Conservation (phyloP, 2,113 vertebrate species). For the Phyllopteryx taeniolatus region DNA sequence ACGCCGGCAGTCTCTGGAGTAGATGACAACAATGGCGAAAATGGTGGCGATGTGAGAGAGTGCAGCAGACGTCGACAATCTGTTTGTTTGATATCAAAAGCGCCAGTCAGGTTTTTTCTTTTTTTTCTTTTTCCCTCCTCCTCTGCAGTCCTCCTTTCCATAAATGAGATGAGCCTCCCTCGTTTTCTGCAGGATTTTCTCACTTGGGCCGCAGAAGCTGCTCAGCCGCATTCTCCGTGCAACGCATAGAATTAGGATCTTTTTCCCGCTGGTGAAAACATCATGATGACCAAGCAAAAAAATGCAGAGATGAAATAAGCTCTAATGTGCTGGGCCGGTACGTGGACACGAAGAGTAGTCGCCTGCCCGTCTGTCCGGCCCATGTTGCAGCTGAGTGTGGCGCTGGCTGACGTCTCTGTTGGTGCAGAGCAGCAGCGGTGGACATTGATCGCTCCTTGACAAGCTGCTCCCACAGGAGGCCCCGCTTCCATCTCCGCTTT, state of each 20-base stretch:
- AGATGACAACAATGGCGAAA: slow-evolving; percentile 49
- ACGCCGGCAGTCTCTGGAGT: slow-evolving; percentile 42
- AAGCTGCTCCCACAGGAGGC: slow-evolving; percentile 19
- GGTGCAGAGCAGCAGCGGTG: slow-evolving; percentile 31
- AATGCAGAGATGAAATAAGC: slow-evolving; percentile 11
- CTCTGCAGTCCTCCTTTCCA: not conserved
- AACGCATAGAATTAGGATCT: not conserved
- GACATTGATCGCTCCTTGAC: slow-evolving; percentile 49
- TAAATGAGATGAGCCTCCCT: slow-evolving; percentile 9
- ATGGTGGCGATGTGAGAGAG: slow-evolving; percentile 16
- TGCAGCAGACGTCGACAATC: not conserved
- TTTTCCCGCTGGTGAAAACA: not conserved
- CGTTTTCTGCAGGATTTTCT: slow-evolving; percentile 20
- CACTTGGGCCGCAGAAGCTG: slow-evolving; percentile 10
- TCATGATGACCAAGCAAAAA: not conserved
- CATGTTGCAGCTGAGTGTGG: not conserved
- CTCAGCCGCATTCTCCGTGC: not conserved
- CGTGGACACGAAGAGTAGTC: not conserved
- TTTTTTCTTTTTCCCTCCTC: not conserved
- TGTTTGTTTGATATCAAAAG: not conserved
- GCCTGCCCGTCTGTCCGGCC: not conserved
- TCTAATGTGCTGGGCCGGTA: slow-evolving; percentile 6
- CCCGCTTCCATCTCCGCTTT: slow-evolving; percentile 20
- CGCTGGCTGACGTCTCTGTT: slow-evolving; percentile 24
- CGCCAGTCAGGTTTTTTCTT: no score